phyloP scores from a whole-genome alignment of 1,140 invertebrate species.

The Leptoteleia sp. region DNA sequence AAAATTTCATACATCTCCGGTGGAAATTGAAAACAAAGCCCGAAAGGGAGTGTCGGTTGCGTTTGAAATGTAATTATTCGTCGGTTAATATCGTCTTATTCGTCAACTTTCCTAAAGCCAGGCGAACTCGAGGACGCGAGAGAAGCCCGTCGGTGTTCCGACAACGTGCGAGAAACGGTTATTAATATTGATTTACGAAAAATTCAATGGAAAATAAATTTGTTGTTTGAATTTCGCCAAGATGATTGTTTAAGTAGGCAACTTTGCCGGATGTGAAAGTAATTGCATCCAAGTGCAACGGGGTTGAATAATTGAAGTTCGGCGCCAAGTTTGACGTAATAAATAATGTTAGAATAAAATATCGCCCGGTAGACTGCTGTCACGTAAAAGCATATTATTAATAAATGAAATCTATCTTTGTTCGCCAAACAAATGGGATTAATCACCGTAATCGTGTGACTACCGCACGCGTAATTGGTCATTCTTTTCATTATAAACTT shows the following conservation, averaged over 20 bases:
- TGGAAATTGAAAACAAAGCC: too few species aligned
- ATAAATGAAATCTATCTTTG: constrained; percentile 5
- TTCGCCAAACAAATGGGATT: constrained; percentile 4
- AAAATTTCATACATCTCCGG: too few species aligned
- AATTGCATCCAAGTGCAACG: neutral
- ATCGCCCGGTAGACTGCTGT: too few species aligned
- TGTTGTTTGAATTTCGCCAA: neutral
- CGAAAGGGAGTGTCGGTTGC: too few species aligned
- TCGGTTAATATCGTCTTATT: too few species aligned
- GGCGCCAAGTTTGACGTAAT: constrained; percentile 9
- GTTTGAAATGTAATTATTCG: too few species aligned
- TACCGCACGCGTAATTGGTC: neutral
- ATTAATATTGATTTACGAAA: neutral
- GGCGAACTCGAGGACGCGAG: too few species aligned
- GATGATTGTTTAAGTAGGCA: too few species aligned
- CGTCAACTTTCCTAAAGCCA: too few species aligned
- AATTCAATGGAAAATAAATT: constrained; percentile 5
- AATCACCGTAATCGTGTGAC: neutral
- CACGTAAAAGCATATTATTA: constrained; percentile 4
- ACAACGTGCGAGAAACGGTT: too few species aligned
- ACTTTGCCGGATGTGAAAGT: neutral
- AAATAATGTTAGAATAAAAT: constrained; percentile 6
- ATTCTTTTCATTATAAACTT: neutral
- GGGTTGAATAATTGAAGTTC: neutral
- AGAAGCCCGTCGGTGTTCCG: too few species aligned